Evolutionary conservation across 2,113 vertebrate genomes (phyloP).

Genomic region (Eurypyga helias): DNA sequence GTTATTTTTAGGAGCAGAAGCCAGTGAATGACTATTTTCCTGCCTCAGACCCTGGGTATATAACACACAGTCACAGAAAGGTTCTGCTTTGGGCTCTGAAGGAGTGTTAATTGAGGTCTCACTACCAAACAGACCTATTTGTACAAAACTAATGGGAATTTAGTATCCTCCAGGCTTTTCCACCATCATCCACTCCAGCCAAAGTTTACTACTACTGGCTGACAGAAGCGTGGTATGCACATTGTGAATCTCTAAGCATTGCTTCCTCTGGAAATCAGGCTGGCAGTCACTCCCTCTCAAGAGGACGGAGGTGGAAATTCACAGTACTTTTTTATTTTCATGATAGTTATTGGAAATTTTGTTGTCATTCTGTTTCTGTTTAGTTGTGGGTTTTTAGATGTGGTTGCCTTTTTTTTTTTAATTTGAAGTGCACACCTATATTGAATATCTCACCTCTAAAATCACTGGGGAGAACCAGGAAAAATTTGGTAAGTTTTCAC

Average conservation of each 20-base stretch:
- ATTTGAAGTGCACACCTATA: not conserved
- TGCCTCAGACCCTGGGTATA: not conserved
- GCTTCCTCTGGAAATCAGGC: not conserved
- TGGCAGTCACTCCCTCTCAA: not conserved
- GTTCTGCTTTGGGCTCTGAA: not conserved
- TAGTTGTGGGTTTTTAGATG: no score
- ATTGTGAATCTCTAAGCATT: not conserved
- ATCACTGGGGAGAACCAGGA: not conserved
- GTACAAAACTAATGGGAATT: not conserved
- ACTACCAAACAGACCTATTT: not conserved
- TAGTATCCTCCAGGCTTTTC: not conserved
- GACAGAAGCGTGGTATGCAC: not conserved
- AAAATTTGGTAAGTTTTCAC: not conserved
- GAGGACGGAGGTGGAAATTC: not conserved
- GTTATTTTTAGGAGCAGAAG: not conserved
- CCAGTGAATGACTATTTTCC: not conserved
- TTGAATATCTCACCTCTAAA: not conserved
- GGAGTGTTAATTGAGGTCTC: not conserved
- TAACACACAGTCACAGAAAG: not conserved
- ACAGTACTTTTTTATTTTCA: not conserved
- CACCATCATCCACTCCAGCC: not conserved
- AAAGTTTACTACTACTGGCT: not conserved
- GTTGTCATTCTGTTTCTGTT: no score
- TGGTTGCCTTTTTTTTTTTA: not conserved
- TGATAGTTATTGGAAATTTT: not conserved